Conservation (phyloP, 2,797 vertebrate genomes). For the Brachyrhaphis roseni region DNA sequence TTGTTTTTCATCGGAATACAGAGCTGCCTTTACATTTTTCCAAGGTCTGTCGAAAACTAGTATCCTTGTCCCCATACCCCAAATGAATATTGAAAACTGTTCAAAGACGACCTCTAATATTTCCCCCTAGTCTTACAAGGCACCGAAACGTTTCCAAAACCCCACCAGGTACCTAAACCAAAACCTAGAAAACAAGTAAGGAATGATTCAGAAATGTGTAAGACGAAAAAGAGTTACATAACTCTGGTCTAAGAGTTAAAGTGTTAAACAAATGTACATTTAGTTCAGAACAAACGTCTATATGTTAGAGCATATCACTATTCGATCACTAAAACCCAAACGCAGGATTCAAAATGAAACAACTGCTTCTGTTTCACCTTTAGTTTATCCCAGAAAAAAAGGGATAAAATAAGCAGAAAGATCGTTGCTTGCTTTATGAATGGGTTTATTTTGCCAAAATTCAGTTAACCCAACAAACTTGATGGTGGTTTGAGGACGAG, state of each 20-base stretch:
- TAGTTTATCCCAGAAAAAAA: neutral
- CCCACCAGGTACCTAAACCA: neutral
- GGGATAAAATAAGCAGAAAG: neutral
- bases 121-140: neutral
- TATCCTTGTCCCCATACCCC: neutral
- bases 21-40: neutral
- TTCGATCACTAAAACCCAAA: neutral
- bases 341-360: neutral
- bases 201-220: neutral
- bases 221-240: neutral
- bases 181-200: neutral
- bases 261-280: neutral
- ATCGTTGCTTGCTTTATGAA: neutral
- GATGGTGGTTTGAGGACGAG: neutral
- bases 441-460: slow-evolving; percentile 1
- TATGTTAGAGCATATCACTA: neutral
- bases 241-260: neutral
- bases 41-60: neutral
- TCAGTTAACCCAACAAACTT: neutral
- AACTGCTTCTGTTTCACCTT: neutral
- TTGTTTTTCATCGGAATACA: neutral
- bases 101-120: neutral
- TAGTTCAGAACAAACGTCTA: neutral
- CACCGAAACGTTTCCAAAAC: neutral
- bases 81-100: neutral